phyloP scores from a whole-genome alignment of 2,113 vertebrate species.

The Motacilla tschutschensis region DNA sequence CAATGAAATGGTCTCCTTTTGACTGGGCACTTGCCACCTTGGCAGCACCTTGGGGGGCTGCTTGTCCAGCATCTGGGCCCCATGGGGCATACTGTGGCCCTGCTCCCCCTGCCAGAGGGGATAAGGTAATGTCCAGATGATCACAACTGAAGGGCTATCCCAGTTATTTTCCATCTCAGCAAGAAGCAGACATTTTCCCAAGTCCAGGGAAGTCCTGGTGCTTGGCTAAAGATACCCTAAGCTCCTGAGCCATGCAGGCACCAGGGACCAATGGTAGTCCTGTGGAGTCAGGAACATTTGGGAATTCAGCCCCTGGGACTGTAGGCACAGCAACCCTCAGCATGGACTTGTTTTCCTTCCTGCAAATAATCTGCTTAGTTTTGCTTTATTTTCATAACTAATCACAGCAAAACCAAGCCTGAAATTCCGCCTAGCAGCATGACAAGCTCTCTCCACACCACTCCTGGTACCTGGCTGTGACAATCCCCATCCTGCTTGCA shows the following conservation, averaged over 20 bases:
- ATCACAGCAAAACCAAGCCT: neutral
- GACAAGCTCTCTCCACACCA: neutral
- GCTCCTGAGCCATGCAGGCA: neutral
- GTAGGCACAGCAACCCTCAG: neutral
- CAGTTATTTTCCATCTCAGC: neutral
- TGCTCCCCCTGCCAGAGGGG: fast-evolving
- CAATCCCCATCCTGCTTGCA: neutral
- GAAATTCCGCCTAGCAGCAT: neutral
- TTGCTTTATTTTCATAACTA: neutral
- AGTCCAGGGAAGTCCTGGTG: neutral
- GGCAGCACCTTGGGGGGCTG: fast-evolving
- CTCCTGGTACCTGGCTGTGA: fast-evolving
- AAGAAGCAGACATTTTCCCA: neutral
- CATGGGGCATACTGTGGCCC: neutral
- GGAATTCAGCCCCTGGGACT: neutral
- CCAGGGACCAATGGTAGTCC: too few relatives aligned
- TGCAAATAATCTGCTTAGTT: neutral
- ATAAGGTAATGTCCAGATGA: neutral
- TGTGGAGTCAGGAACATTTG: neutral
- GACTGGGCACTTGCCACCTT: neutral
- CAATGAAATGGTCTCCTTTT: neutral
- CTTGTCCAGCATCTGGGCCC: neutral
- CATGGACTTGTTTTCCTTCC: neutral
- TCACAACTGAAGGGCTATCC: neutral
- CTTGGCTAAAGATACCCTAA: fast-evolving